A percentile compares a stretch with the other conserved stretches of the same genome.
Conservation (phyloP, 2,797 vertebrate genomes). For the Spondyliosoma cantharus region DNA sequence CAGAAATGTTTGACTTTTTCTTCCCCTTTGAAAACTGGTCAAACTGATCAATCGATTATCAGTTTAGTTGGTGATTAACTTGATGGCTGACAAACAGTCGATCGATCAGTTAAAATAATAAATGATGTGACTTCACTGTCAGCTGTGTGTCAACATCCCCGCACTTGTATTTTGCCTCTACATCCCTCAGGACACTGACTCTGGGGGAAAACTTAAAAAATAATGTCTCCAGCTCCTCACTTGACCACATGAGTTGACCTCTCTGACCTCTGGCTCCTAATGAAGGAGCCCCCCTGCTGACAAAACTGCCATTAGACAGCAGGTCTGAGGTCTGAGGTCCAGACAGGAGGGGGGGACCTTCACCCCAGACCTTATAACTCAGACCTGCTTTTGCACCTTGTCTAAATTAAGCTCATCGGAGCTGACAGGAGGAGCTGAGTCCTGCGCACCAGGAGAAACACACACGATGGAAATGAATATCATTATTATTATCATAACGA, state of each 20-base stretch:
- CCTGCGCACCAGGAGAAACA: background rate
- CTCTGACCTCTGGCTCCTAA: constrained; percentile 61
- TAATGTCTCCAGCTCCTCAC: constrained; percentile 43
- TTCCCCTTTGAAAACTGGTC: no score
- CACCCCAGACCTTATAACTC: constrained; percentile 24
- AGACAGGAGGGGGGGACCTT: constrained; percentile 20
- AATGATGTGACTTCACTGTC: background rate
- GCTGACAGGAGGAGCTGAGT: constrained; percentile 18
- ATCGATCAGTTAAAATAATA: background rate
- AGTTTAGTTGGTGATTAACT: no score
- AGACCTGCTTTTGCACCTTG: constrained; percentile 26
- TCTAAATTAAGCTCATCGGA: constrained; percentile 33
- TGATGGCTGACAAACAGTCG: background rate
- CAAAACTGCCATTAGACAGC: constrained; percentile 32
- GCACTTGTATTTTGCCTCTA: background rate
- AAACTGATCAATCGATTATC: no score
- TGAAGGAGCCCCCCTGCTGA: constrained; percentile 51
- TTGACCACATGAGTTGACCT: constrained; percentile 75
- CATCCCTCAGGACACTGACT: constrained; percentile 22
- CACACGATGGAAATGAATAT: background rate
- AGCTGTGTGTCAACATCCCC: constrained; percentile 3
- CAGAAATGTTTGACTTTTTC: no score
- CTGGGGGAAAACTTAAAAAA: background rate
- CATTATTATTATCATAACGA: background rate
- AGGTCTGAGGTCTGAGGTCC: constrained; percentile 38